Evolutionary conservation across 2,113 vertebrate species (phyloP), one percentile per base, ranked within the genome.

Genomic region (Hippocampus barbouri): DNA sequence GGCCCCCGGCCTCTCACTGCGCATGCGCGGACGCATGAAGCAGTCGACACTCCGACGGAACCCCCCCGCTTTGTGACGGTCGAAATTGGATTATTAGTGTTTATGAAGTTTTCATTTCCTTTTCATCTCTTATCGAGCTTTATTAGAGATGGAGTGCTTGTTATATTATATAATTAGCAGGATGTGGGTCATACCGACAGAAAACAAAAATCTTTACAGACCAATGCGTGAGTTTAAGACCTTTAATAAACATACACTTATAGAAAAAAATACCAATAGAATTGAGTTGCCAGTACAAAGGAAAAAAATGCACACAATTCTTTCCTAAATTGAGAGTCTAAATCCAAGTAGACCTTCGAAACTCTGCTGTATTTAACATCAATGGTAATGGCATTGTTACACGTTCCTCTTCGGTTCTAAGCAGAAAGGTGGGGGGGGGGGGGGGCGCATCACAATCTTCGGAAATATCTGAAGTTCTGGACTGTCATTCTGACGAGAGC

Each of bases 21-120:
- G 92, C 92, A 90, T 92, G 92, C 92, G 91, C 79, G 62, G 21
- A 27, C 20, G 41, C 63, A 63, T 71, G 1, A 80, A 62, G 78
- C 72, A 82, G 76, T 81, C 76, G 78, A 72, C 43, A 72, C 68
- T 83, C 34, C 2, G 12, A 21, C 16, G 16, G 16, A 68, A 54
- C 68, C 30, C 20, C 43, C 47, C 25, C 45, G 65, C 62, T 64
- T 64, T 67, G 25, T 18, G 77, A 71, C 67, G 65, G 62, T 64
- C 62, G 9, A 64, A 21, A 64, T 21, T 23, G 10, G 38, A 41
- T 64, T 14, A 5, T 40, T 40, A 12, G 18, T 40, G 34, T 18
- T n/a, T 38, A 51, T 18, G 56, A 59, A 25, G 23, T 7, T 16
- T 53, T 53, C 34, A 34, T 16, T 8, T 9, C 49, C 30, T 18